Conservation (phyloP, 1,140 invertebrate species). For the Hycleus cichorii region DNA sequence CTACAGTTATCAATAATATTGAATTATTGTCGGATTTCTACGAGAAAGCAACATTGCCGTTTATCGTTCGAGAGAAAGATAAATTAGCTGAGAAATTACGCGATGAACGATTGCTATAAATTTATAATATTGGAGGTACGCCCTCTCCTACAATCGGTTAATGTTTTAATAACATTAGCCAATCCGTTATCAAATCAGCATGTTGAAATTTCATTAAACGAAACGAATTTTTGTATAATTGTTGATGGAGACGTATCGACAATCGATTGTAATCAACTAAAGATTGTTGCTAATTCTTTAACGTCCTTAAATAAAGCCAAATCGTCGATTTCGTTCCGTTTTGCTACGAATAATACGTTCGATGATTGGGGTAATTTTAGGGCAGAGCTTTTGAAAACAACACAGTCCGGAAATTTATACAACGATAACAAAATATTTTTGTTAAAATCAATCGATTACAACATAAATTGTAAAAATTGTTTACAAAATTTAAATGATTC, state of each 20-base stretch:
- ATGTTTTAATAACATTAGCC: slow-evolving; percentile 47
- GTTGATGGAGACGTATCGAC: slow-evolving; percentile 33
- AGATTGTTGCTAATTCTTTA: slow-evolving; percentile 31
- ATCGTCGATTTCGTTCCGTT: slow-evolving; percentile 31
- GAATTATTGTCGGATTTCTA: slow-evolving; percentile 79
- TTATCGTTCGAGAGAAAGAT: slow-evolving; percentile 58
- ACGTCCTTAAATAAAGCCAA: slow-evolving; percentile 28
- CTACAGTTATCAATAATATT: slow-evolving; percentile 87
- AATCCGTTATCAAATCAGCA: slow-evolving; percentile 41
- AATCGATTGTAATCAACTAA: slow-evolving; percentile 41
- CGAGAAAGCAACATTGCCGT: slow-evolving; percentile 67
- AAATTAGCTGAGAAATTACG: slow-evolving; percentile 47
- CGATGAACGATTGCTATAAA: slow-evolving; percentile 38
- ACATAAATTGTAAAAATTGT: slow-evolving; percentile 47
- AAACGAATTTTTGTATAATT: slow-evolving; percentile 37
- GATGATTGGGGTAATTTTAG: slow-evolving; percentile 44
- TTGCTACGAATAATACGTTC: slow-evolving; percentile 22
- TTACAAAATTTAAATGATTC: slow-evolving; percentile 38
- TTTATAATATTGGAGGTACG: slow-evolving; percentile 47
- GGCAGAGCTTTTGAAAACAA: slow-evolving; percentile 43
- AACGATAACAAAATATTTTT: slow-evolving; percentile 36
- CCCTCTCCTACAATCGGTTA: slow-evolving; percentile 47
- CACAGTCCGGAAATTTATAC: neutral
- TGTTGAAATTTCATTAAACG: slow-evolving; percentile 22
- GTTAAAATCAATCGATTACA: slow-evolving; percentile 35